Evolutionary conservation across 2,113 vertebrate genomes (phyloP).

Genomic region (Syngnathoides biaculeatus): DNA sequence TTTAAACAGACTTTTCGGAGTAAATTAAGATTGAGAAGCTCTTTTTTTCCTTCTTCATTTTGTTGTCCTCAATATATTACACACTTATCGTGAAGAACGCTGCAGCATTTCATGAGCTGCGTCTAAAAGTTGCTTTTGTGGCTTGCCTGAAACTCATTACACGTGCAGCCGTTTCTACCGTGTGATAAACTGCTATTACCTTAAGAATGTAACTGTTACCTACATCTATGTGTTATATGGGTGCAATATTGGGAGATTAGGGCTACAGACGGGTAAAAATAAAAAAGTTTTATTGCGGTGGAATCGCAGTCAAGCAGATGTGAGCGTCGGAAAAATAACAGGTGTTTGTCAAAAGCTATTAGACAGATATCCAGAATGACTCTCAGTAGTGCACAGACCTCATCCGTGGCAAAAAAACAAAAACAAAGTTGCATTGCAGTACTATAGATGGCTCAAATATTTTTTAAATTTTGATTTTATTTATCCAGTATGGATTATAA

Average conservation of each 20-base stretch:
- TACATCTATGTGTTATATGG: slow-evolving; percentile 1
- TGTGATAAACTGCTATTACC: background rate
- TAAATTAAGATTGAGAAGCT: background rate
- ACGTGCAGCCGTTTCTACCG: background rate
- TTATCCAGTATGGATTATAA: background rate
- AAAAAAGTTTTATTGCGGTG: background rate
- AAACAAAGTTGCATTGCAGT: background rate
- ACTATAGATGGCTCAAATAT: background rate
- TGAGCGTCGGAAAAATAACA: background rate
- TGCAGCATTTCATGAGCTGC: background rate
- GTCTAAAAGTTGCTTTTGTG: background rate
- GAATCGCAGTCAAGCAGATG: slow-evolving; percentile 1
- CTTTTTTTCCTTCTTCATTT: background rate
- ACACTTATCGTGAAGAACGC: no score
- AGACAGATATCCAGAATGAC: background rate
- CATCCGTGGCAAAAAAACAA: background rate
- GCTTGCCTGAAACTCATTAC: background rate
- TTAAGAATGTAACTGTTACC: background rate
- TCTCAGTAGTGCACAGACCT: background rate
- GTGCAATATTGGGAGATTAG: slow-evolving; percentile 2
- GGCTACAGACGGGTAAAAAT: background rate
- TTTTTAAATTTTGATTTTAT: no score
- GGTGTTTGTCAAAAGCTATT: background rate
- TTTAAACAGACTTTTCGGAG: background rate
- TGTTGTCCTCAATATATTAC: background rate